Base-by-base conservation (phyloP, 2,113 vertebrate species). In the Brachionichthys hirsutus region DNA sequence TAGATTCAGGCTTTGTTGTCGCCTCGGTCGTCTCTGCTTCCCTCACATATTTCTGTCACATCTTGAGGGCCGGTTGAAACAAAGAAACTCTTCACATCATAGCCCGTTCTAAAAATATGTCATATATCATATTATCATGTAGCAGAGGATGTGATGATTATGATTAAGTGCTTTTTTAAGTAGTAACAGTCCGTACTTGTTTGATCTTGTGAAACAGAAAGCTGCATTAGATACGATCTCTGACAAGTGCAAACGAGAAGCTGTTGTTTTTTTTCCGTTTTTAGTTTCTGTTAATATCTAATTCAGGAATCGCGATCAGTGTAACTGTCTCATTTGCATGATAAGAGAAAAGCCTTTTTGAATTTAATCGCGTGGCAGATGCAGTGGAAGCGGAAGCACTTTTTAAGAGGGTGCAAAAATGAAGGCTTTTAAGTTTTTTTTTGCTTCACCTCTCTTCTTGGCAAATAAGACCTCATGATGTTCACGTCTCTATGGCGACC, bases 301-400 rank as follows among this genome's bases (percentile, higher is more conserved):
- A 70, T 67, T 47, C 56, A 43, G 55, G 53, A 53, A 18, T 5
- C 5, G 1, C 61, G 41, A 34, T 67, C 10, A 20, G 44, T 16
- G 34, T 42, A 34, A 13, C 42, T 13, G 22, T 62, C 38, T 36
- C 9, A 58, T 38, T 0, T 42, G 54, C 45, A 24, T 12, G 47
- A 52, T 36, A 41, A 18, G 5, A 35, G 19, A 20, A 44, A 22
- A 8, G 8, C 16, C 41, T 46, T 45, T 6, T 43, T 17, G 13
- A 57, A 20, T 17, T 38, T 7, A 45, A 34, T 24, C 24, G 34
- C 35, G 13, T 9, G 16, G 18, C 30, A 13, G 34, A 22, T 11
- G n/a, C 50, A 49, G 67, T 20, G 20, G 46, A 24, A 50, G 51
- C 59, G 24, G 42, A 47, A 65, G 43, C 55, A 30, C 41, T 52